Base-by-base conservation (phyloP, 2,797 vertebrate species). In the Apogon hyalosoma region DNA sequence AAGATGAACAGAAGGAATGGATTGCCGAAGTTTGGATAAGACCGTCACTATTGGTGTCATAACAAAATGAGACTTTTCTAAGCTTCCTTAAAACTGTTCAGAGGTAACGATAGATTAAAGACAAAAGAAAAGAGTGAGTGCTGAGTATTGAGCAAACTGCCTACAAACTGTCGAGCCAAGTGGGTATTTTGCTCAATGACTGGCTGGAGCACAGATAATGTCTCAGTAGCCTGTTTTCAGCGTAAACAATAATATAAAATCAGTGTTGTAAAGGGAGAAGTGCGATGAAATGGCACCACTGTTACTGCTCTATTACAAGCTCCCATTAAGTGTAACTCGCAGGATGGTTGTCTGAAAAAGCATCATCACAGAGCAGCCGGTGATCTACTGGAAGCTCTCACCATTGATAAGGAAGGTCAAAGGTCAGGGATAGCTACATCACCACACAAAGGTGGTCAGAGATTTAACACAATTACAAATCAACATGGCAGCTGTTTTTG, bases 191-290 rank as follows among this genome's bases (percentile, higher is more conserved):
- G 55, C 1, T 61, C 40, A 79, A 69, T 51, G 56, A 24, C 33
- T 6, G 2, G n/a, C 43, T 14, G 7, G 42, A 63, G 56, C 40
- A 55, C 33, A 45, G 56, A 38, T 54, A 40, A 60, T n/a, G 40
- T 63, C 67, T 48, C 24, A 19, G 51, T n/a, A 1, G 52, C 11
- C 14, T 2, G 13, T 43, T 77, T 15, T 64, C 12, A 24, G 47
- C 60, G 10, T 58, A n/a, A 66, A 75, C 58, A 68, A 62, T 14
- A 60, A 66, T 33, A 63, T 40, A 12, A 69, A 68, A 77, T 40
- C 47, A 49, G 18, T 12, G 41, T 49, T 33, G 13, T 58, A 15
- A 42, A 43, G 46, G 57, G 11, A 60, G n/a, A 56, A 53, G 9
- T 0, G 61, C 41, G 3, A 21, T 41, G 4, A 64, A 50, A 53